Conservation (phyloP, 2,797 vertebrate species). For the Notoglanidium macrostoma region DNA sequence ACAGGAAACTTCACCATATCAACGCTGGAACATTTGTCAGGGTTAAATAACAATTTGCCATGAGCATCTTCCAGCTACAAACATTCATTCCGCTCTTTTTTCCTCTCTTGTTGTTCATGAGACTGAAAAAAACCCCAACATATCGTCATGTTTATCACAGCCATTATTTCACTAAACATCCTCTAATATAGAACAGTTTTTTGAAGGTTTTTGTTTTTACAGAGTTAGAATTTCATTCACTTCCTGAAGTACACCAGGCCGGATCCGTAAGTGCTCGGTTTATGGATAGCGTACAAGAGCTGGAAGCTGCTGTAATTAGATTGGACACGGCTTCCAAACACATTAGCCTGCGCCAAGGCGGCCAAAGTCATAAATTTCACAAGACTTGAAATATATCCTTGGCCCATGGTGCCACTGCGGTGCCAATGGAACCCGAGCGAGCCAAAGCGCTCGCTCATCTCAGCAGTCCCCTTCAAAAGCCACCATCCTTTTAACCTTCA, state of each 20-base stretch:
- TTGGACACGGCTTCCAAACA: slow-evolving; percentile 46
- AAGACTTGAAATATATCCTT: slow-evolving; percentile 49
- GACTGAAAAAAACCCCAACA: background rate
- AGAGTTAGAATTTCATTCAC: background rate
- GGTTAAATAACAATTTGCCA: background rate
- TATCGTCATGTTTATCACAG: background rate
- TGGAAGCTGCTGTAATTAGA: slow-evolving; percentile 54
- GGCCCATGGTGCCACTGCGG: slow-evolving; percentile 34
- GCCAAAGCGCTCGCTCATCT: background rate
- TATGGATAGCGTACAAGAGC: slow-evolving; percentile 39
- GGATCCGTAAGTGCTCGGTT: slow-evolving; percentile 36
- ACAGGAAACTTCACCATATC: background rate
- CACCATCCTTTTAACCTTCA: slow-evolving; percentile 16
- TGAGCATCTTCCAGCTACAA: background rate
- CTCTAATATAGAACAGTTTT: background rate
- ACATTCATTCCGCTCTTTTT: background rate
- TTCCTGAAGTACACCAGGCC: background rate
- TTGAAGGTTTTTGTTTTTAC: too few species aligned
- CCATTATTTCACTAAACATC: background rate
- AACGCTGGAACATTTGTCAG: background rate
- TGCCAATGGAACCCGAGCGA: slow-evolving; percentile 12
- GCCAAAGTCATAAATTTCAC: slow-evolving; percentile 47
- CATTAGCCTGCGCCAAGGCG: slow-evolving; percentile 38
- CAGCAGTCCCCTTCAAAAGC: slow-evolving; percentile 6
- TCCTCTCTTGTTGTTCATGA: background rate